These are phyloP conservation scores for Agapostemon virescens DNA, from an alignment of 2,888 invertebrate species.

Conservation along the genomic window DNA sequence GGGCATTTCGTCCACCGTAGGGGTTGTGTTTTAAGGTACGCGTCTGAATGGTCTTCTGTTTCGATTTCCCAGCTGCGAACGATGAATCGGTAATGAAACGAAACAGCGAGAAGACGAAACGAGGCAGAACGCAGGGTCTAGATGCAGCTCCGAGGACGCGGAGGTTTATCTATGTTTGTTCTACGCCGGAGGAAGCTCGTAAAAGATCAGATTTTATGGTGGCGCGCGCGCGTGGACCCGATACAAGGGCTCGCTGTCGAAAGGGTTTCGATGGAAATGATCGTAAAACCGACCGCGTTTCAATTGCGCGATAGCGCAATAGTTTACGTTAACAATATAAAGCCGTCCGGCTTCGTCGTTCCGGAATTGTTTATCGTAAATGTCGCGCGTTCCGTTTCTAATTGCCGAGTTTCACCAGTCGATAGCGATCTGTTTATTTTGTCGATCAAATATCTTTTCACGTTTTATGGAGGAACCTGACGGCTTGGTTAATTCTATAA, in stretches of 20 bases:
- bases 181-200: constrained; percentile 43
- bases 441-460: background rate
- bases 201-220: constrained; percentile 30
- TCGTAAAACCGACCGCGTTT: constrained; percentile 47
- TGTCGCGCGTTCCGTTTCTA: constrained; percentile 6
- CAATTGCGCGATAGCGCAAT: constrained; percentile 19
- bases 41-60: background rate
- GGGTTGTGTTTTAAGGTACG: background rate
- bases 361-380: constrained; percentile 41
- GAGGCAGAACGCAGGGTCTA: background rate
- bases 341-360: background rate
- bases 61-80: background rate
- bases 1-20: background rate
- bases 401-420: background rate
- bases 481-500: background rate
- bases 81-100: constrained; percentile 25
- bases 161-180: constrained; percentile 48
- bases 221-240: background rate
- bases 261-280: constrained; percentile 35
- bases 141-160: background rate
- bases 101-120: constrained; percentile 13
- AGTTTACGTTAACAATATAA: constrained; percentile 8
- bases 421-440: background rate
- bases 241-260: constrained; percentile 1
- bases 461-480: background rate